A percentile compares a stretch with the other conserved stretches of the same genome.
phyloP scores from a whole-genome alignment of 2,113 vertebrate genomes.

The Percopsis transmontana region DNA sequence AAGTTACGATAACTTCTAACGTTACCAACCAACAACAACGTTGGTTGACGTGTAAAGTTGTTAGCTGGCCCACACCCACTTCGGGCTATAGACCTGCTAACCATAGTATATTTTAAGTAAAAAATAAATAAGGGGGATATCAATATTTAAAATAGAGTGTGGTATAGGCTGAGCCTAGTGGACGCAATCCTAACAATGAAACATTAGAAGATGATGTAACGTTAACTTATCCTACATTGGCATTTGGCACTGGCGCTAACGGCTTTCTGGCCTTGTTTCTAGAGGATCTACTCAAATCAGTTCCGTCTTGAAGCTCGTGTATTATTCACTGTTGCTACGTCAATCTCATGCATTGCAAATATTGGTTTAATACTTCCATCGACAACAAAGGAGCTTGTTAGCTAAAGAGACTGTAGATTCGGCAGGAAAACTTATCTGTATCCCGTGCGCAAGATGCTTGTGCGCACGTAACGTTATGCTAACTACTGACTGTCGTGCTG shows the following conservation, averaged over 20 bases:
- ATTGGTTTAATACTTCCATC: not conserved
- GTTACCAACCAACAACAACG: too few relatives aligned
- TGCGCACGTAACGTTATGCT: not conserved
- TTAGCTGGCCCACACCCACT: too few relatives aligned
- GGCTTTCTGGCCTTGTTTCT: not conserved
- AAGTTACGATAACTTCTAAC: too few relatives aligned
- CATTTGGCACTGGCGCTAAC: not conserved
- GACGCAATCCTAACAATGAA: not conserved
- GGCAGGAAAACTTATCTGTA: constrained; percentile 22
- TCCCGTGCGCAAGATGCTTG: constrained; percentile 5
- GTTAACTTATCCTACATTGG: constrained; percentile 7
- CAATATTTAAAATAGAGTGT: too few relatives aligned
- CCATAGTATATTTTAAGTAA: too few relatives aligned
- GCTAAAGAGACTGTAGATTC: not conserved
- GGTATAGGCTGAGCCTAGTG: too few relatives aligned
- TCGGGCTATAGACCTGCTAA: too few relatives aligned
- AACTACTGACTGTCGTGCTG: not conserved
- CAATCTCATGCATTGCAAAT: not conserved
- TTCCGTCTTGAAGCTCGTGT: not conserved
- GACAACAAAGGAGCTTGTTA: not conserved
- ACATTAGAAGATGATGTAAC: constrained; percentile 2
- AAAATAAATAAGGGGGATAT: too few relatives aligned
- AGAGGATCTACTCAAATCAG: not conserved
- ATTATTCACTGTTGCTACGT: not conserved
- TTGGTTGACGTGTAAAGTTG: too few relatives aligned